Base-by-base conservation (phyloP, 2,888 invertebrate genomes). In the Elegia similella region DNA sequence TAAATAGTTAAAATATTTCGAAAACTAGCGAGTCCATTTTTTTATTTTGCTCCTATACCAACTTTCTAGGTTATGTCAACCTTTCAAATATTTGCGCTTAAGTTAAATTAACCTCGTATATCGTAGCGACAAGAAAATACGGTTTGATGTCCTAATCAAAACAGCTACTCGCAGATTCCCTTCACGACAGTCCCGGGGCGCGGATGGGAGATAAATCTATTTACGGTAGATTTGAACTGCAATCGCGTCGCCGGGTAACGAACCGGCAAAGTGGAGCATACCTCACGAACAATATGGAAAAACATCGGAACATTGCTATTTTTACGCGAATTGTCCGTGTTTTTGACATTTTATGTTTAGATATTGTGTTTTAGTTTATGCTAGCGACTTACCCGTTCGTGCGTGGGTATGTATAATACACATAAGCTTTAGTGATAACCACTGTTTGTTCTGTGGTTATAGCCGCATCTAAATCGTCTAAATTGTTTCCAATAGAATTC, bases 151-250 rank as follows among this genome's bases (percentile, higher is more conserved):
- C 13, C 47, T 30, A 30, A 48, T 48, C 30, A 48, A 30, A 48
- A 48, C 8, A 48, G n/a, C 47, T 29, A 13, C 47, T 30, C 29
- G 29, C 30, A 7, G 2, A 34, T 12, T 16, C 10, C 15, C 16
- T 12, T 32, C 10, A 15, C 15, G 32, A 30, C 12, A 54, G 12
- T 44, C 32, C 30, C 44, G 15, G 32, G 32, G 44, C 54, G 68
- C 62, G 64, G 64, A 65, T 68, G 59, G 55, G 60, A 76, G 67
- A 79, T 76, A 79, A 77, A 78, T 78, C 74, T 67, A 69, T 77
- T 80, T 77, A 73, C 79, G 73, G 67, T 70, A 76, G 76, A 77
- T 81, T 78, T 80, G 73, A 74, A 70, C 66, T 73, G 73, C 74
- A 77, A 73, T 72, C 64, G 62, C 65, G 60, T 58, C 55, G 60